phyloP scores from a whole-genome alignment of 1,140 invertebrate genomes.

The Marisa cornuarietis region DNA sequence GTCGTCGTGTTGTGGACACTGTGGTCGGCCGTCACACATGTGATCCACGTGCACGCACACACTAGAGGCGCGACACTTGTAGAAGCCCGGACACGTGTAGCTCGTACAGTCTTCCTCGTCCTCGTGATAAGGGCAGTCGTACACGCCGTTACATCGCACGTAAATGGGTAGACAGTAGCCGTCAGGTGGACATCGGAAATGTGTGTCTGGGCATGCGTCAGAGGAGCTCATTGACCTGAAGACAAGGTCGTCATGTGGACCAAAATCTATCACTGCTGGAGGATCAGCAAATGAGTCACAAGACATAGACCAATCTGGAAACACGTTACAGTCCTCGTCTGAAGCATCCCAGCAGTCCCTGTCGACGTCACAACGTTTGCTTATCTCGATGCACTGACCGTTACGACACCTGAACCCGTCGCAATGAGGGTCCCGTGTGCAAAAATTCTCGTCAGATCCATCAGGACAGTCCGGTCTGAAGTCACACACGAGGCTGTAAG shows the following conservation, averaged over 20 bases:
- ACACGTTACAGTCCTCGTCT: neutral
- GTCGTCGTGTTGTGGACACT: conserved; percentile 25
- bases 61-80: conserved; percentile 2
- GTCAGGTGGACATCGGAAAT: neutral
- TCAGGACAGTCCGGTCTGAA: conserved; percentile 4
- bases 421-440: neutral
- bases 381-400: neutral
- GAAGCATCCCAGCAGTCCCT: neutral
- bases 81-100: conserved; percentile 23
- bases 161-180: neutral
- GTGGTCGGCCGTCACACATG: conserved; percentile 6
- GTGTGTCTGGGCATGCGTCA: neutral
- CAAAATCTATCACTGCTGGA: neutral
- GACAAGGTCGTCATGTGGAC: neutral
- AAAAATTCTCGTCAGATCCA: neutral
- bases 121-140: neutral
- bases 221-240: neutral
- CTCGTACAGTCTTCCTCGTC: neutral
- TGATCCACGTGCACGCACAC: conserved; percentile 9
- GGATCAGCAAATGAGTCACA: neutral
- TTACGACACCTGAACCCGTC: neutral
- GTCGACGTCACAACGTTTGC: neutral
- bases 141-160: conserved; percentile 12
- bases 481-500: neutral
- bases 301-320: neutral